A percentile compares a stretch with the other conserved stretches of the same genome.
Evolutionary conservation across 2,888 invertebrate genomes (phyloP).

Genomic region (Rhagonycha fulva): DNA sequence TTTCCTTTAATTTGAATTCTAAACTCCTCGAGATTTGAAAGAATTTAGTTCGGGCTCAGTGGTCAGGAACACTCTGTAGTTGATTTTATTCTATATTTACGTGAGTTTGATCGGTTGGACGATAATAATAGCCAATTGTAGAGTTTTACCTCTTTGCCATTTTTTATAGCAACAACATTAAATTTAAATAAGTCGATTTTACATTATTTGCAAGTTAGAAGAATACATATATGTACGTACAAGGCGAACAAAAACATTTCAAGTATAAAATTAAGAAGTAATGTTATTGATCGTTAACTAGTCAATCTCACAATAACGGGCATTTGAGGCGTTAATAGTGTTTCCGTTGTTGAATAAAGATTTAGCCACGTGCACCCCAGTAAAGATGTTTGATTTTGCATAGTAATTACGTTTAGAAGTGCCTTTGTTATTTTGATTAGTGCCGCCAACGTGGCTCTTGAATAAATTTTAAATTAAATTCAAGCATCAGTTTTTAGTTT

Average conservation of each 20-base stretch:
- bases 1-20: too few relatives aligned
- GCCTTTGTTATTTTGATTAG: neutral
- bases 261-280: neutral
- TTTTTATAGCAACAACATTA: too few relatives aligned
- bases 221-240: too few relatives aligned
- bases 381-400: neutral
- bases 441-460: neutral
- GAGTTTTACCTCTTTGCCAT: too few relatives aligned
- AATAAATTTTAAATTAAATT: neutral
- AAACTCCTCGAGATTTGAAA: too few relatives aligned
- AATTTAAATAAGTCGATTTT: too few relatives aligned
- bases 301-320: neutral
- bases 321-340: neutral
- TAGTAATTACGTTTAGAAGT: neutral
- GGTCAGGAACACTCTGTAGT: too few relatives aligned
- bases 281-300: neutral
- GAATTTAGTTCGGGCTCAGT: too few relatives aligned
- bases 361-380: neutral
- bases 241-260: neutral
- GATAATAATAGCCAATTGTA: too few relatives aligned
- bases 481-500: neutral
- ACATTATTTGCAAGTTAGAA: too few relatives aligned
- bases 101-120: too few relatives aligned
- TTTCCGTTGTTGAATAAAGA: neutral
- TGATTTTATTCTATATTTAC: too few relatives aligned